A percentile compares a stretch with the other conserved stretches of the same genome.
phyloP scores from a whole-genome alignment of 2,888 invertebrate species.

The Netelia inedita region DNA sequence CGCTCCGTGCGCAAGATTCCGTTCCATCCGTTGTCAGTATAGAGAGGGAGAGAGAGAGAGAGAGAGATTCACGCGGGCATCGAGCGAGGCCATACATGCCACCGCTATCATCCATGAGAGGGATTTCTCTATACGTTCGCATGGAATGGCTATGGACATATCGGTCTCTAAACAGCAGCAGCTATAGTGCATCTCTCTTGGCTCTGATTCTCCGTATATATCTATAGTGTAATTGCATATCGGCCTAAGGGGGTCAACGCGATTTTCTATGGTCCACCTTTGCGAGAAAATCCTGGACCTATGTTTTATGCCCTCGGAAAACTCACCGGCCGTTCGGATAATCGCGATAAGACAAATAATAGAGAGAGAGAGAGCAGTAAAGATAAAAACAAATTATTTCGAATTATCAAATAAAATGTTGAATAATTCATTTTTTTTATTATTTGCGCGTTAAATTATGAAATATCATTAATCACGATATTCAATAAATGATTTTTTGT shows the following conservation, averaged over 20 bases:
- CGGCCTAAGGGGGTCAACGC: slow-evolving; percentile 69
- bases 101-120: slow-evolving; percentile 39
- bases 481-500: background rate
- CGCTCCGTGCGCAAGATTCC: slow-evolving; percentile 28
- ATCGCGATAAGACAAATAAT: slow-evolving; percentile 61
- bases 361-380: slow-evolving; percentile 50
- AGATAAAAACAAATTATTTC: background rate
- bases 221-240: slow-evolving; percentile 42
- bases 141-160: slow-evolving; percentile 17
- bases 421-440: too few species aligned
- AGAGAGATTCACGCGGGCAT: slow-evolving; percentile 44
- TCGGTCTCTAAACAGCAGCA: slow-evolving; percentile 47
- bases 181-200: slow-evolving; percentile 39
- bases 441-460: too few species aligned
- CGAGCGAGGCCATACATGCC: slow-evolving; percentile 47
- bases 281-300: background rate
- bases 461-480: background rate
- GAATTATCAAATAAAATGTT: too few species aligned
- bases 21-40: slow-evolving; percentile 35
- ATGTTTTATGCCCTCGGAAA: slow-evolving; percentile 69
- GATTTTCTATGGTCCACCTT: slow-evolving; percentile 70
- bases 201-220: slow-evolving; percentile 27
- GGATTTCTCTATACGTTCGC: slow-evolving; percentile 8
- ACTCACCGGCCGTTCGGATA: background rate
- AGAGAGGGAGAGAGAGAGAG: slow-evolving; percentile 10